A percentile compares a stretch with the other conserved stretches of the same genome.
These are phyloP conservation scores for Aphidius colemani DNA, from an alignment of 2,888 invertebrate species.

Conservation along the genomic window DNA sequence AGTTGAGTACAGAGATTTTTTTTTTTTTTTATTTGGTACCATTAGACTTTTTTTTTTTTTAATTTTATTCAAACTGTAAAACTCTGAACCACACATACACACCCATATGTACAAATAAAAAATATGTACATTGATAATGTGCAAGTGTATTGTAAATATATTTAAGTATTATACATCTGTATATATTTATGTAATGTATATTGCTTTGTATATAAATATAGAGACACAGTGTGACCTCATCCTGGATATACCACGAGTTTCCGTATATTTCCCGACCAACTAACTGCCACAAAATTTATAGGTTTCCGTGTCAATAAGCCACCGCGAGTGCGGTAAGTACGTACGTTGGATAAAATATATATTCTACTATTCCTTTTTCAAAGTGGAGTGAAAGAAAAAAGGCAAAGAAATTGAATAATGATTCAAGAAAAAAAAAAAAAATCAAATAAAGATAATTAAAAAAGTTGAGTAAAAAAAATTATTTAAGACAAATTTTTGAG, in stretches of 20 bases:
- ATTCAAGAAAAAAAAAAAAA: not conserved
- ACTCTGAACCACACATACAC: conserved; percentile 6
- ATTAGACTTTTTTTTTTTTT: conserved; percentile 7
- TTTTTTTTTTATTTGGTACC: conserved; percentile 9
- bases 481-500: no score
- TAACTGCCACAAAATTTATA: conserved; percentile 34
- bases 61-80: conserved; percentile 19
- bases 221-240: conserved; percentile 7
- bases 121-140: not conserved
- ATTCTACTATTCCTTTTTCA: not conserved
- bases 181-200: not conserved
- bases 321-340: conserved; percentile 35
- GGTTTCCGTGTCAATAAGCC: conserved; percentile 43
- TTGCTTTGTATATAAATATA: not conserved
- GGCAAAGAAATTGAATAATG: no score
- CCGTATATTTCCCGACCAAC: not conserved
- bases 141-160: not conserved
- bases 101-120: conserved; percentile 8
- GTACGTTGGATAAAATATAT: conserved; percentile 11
- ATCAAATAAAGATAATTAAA: not conserved
- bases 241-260: not conserved
- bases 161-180: not conserved
- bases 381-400: not conserved
- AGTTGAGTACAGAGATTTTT: conserved; percentile 15
- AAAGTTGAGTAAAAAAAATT: conserved; percentile 9